A percentile compares a stretch with the other conserved stretches of the same genome.
phyloP scores from a whole-genome alignment of 2,113 vertebrate genomes.

The Apaloderma vittatum region DNA sequence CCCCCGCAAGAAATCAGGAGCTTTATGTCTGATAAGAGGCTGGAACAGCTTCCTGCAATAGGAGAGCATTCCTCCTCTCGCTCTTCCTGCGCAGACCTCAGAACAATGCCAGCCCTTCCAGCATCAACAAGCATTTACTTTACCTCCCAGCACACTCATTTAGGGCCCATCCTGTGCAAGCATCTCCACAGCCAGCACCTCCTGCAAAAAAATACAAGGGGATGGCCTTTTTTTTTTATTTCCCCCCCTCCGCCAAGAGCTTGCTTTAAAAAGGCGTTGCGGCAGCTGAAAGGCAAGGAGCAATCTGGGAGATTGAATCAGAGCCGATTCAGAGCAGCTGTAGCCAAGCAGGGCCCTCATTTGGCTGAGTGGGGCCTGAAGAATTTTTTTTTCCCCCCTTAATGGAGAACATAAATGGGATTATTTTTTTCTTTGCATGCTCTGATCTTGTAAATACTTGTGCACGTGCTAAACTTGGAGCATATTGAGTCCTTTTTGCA shows the following conservation, averaged over 20 bases:
- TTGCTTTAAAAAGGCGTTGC: background rate
- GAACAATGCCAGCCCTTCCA: slow-evolving; percentile 44
- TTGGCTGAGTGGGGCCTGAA: background rate
- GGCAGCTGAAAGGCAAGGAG: background rate
- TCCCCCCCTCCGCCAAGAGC: background rate
- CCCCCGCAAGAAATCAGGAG: slow-evolving; percentile 37
- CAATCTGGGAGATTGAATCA: background rate
- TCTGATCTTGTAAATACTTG: background rate
- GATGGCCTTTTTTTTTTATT: no score
- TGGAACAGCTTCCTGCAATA: slow-evolving; percentile 54
- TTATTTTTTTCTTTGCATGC: background rate
- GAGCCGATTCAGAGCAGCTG: slow-evolving; percentile 6
- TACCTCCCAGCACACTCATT: background rate
- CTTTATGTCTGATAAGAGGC: slow-evolving; percentile 52
- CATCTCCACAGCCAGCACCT: background rate
- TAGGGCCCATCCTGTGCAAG: background rate
- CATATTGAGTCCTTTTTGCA: background rate
- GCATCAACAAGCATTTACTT: background rate
- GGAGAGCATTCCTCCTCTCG: slow-evolving; percentile 28
- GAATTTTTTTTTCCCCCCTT: background rate
- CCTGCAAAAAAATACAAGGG: background rate
- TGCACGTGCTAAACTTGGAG: background rate
- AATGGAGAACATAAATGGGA: background rate
- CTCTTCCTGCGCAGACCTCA: background rate
- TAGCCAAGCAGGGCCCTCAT: background rate